Conservation (phyloP, 2,797 vertebrate genomes). For the Fundulus diaphanus region DNA sequence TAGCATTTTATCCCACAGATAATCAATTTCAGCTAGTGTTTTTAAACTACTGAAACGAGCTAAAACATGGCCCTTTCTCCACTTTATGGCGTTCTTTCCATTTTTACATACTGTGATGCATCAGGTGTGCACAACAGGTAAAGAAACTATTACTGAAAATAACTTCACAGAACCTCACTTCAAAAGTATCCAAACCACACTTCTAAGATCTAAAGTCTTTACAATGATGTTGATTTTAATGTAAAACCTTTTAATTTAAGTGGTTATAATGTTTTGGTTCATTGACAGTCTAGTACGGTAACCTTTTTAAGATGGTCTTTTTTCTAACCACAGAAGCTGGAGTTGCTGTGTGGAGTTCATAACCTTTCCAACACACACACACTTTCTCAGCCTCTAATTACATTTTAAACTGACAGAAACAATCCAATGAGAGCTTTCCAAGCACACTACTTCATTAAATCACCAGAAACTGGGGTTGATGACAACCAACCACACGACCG, state of each 20-base stretch:
- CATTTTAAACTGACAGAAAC: conserved; percentile 38
- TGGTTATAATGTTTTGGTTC: neutral
- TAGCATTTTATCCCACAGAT: too few relatives aligned
- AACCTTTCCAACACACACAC: neutral
- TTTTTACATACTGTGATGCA: too few relatives aligned
- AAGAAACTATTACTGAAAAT: too few relatives aligned
- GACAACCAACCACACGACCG: conserved; percentile 48
- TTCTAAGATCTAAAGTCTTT: neutral
- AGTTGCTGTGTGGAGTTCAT: neutral
- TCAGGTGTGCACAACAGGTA: too few relatives aligned
- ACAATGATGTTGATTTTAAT: neutral
- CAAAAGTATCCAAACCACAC: neutral
- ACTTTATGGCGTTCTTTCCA: too few relatives aligned
- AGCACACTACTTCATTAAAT: conserved; percentile 39
- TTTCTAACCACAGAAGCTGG: neutral
- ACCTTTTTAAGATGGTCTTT: neutral
- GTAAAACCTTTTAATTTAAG: neutral
- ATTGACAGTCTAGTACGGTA: neutral
- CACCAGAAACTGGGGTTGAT: conserved; percentile 40
- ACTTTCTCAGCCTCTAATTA: conserved; percentile 20
- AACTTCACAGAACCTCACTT: neutral
- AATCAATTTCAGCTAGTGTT: too few relatives aligned
- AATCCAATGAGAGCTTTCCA: conserved; percentile 43
- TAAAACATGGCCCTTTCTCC: neutral
- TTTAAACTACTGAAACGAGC: neutral